A percentile compares a stretch with the other conserved stretches of the same genome.
phyloP scores from a whole-genome alignment of 2,113 vertebrate genomes.

The Catagonus wagneri region DNA sequence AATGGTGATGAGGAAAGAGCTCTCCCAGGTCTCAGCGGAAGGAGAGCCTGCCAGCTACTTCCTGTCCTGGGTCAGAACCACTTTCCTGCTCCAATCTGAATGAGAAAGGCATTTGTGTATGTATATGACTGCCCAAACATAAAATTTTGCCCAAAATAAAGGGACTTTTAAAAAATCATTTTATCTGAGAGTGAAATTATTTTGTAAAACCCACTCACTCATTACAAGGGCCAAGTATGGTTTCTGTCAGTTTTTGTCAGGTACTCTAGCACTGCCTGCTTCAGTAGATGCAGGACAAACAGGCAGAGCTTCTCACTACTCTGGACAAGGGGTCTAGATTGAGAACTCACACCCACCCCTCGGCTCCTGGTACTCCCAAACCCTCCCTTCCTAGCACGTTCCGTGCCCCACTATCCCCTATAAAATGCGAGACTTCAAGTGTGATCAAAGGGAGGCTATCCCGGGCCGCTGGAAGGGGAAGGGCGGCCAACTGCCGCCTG shows the following conservation, averaged over 20 bases:
- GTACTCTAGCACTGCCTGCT: not conserved
- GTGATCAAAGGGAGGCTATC: not conserved
- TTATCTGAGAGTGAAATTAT: not conserved
- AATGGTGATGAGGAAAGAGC: not conserved
- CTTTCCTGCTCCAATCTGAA: not conserved
- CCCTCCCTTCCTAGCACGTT: too few relatives aligned
- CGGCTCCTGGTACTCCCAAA: not conserved
- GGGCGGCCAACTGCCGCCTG: not conserved
- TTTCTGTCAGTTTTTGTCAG: not conserved
- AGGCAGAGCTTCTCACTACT: not conserved
- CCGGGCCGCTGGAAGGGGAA: not conserved
- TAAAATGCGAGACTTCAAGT: not conserved
- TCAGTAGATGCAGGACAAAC: not conserved
- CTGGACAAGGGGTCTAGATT: not conserved
- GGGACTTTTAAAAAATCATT: not conserved
- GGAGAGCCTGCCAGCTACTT: not conserved
- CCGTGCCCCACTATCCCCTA: too few relatives aligned
- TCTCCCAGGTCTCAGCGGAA: not conserved
- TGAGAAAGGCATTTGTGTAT: not conserved
- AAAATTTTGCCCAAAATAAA: not conserved
- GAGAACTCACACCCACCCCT: not conserved
- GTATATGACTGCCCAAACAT: not conserved
- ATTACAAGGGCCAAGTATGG: not conserved
- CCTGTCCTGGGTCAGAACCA: not conserved
- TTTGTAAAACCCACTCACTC: not conserved